Percentiles rank a stretch among this genome's conserved stretches.
phyloP scores from a whole-genome alignment of 2,113 vertebrate genomes.

The Dicrurus megarhynchus region DNA sequence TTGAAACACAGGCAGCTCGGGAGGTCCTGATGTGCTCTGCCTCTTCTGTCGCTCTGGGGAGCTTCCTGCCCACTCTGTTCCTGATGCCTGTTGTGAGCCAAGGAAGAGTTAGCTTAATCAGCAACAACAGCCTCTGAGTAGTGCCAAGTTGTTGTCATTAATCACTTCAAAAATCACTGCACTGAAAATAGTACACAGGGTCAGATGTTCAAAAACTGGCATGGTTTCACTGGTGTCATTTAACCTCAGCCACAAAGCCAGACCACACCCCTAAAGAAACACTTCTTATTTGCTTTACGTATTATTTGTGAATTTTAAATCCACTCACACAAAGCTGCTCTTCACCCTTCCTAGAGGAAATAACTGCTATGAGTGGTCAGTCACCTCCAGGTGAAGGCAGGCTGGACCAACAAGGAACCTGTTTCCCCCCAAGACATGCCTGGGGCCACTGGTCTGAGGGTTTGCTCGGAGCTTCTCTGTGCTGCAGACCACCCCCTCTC shows the following conservation, averaged over 20 bases:
- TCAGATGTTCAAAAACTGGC: conserved; percentile 15
- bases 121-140: conserved; percentile 7
- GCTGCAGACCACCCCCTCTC: neutral
- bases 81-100: conserved; percentile 16
- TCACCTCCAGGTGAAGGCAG: neutral
- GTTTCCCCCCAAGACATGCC: neutral
- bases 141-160: conserved; percentile 26
- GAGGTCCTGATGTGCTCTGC: conserved; percentile 5
- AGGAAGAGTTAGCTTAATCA: conserved; percentile 50
- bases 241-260: neutral
- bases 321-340: neutral
- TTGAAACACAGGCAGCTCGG: neutral
- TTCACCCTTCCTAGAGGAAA: neutral
- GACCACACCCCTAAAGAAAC: neutral
- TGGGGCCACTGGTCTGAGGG: neutral
- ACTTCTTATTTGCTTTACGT: neutral
- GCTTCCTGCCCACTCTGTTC: conserved; percentile 28
- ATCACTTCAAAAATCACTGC: conserved; percentile 31
- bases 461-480: neutral
- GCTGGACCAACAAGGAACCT: neutral
- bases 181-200: neutral
- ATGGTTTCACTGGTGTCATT: neutral
- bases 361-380: neutral
- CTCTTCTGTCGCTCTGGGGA: neutral
- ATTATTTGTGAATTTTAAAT: neutral